Evolutionary conservation across 2,797 vertebrate genomes (phyloP).

Genomic region (Florisuga fusca): DNA sequence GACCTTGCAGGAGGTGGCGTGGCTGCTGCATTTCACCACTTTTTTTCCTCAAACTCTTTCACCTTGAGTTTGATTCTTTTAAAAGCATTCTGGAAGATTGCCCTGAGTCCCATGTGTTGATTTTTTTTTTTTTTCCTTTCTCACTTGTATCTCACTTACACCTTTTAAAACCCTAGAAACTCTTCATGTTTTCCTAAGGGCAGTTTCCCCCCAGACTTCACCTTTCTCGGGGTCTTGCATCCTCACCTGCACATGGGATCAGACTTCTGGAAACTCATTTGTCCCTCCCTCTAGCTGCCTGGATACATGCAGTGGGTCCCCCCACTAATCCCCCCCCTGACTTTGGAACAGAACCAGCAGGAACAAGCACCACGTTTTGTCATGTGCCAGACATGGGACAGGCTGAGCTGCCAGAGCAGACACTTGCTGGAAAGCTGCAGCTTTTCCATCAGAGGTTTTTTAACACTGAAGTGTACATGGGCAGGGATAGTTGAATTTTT

Average conservation of each 20-base stretch:
- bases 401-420: not conserved
- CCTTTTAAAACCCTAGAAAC: not conserved
- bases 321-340: not conserved
- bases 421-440: accelerated
- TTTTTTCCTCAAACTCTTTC: too few species aligned
- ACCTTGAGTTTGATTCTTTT: not conserved
- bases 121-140: not conserved
- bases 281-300: not conserved
- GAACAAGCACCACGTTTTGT: not conserved
- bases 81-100: not conserved
- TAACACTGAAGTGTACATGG: accelerated
- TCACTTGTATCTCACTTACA: not conserved
- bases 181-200: too few species aligned
- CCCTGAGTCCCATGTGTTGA: not conserved
- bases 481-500: not conserved
- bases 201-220: not conserved
- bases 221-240: not conserved
- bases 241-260: not conserved
- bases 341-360: not conserved
- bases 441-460: not conserved
- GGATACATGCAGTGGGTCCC: not conserved
- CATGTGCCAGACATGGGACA: not conserved
- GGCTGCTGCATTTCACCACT: accelerated
- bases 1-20: not conserved
- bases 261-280: not conserved